phyloP scores from a whole-genome alignment of 2,113 vertebrate genomes.

The Gulo gulo region DNA sequence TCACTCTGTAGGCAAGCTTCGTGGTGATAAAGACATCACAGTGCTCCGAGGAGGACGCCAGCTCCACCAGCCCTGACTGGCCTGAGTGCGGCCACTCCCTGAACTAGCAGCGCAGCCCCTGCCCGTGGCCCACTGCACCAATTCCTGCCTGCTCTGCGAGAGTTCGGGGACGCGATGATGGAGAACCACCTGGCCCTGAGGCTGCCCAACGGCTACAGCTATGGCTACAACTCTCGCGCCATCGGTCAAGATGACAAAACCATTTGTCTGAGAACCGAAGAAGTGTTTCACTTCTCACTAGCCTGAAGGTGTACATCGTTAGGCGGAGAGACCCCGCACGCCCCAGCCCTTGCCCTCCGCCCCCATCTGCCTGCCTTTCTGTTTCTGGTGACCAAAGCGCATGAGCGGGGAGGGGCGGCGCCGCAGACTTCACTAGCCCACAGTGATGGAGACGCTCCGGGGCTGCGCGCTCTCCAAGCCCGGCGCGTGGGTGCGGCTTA shows the following conservation, averaged over 20 bases:
- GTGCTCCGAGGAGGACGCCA: constrained; percentile 98
- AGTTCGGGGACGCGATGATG: constrained; percentile 98
- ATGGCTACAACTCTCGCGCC: constrained; percentile 98
- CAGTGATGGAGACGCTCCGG: accelerated
- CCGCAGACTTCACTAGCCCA: not conserved
- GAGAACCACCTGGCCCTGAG: constrained; percentile 99
- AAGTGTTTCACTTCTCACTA: constrained; percentile 99
- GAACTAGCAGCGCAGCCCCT: constrained; percentile 96
- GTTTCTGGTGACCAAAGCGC: constrained; percentile 86
- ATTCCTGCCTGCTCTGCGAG: constrained; percentile 98
- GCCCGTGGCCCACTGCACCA: constrained; percentile 98
- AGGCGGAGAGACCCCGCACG: constrained; percentile 71
- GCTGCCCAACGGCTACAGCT: constrained; percentile 98
- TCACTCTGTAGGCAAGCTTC: constrained; percentile 97
- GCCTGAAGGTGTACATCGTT: constrained; percentile 99
- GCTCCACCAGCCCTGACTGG: constrained; percentile 97
- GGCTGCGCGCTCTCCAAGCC: not conserved
- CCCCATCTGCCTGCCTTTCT: constrained; percentile 79
- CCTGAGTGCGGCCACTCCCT: constrained; percentile 98
- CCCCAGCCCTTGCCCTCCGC: not conserved
- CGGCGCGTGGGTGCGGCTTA: not conserved
- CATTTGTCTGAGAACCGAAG: constrained; percentile 99
- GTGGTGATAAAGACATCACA: constrained; percentile 99
- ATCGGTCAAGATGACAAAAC: constrained; percentile 99
- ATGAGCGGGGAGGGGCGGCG: not conserved